Percentiles rank a stretch among this genome's conserved stretches.
phyloP scores from a whole-genome alignment of 2,888 invertebrate species.

The Cenopis cana region DNA sequence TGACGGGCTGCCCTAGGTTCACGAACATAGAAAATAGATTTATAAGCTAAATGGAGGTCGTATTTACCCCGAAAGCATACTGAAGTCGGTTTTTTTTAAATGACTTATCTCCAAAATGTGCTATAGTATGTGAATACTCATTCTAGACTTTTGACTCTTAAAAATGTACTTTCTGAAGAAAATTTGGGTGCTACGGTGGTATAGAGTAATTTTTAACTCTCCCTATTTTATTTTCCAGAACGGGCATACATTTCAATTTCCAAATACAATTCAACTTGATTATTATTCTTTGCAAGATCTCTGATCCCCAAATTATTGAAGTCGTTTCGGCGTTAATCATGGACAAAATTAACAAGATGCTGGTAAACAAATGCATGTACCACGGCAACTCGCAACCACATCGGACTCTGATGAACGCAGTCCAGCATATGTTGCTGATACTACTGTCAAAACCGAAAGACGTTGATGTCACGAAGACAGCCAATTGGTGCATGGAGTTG shows the following conservation, averaged over 20 bases:
- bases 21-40: too few species aligned
- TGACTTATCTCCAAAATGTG: too few species aligned
- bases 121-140: too few species aligned
- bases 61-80: too few species aligned
- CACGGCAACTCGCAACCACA: slow-evolving; percentile 75
- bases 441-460: slow-evolving; percentile 56
- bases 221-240: slow-evolving; percentile 57
- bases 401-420: slow-evolving; percentile 62
- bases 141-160: too few species aligned
- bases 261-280: slow-evolving; percentile 67
- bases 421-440: slow-evolving; percentile 70
- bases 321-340: slow-evolving; percentile 61
- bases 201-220: too few species aligned
- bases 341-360: slow-evolving; percentile 62
- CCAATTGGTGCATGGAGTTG: slow-evolving; percentile 66
- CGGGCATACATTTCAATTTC: slow-evolving; percentile 62
- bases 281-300: slow-evolving; percentile 60
- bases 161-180: too few species aligned
- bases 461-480: slow-evolving; percentile 51
- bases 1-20: too few species aligned
- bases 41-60: too few species aligned
- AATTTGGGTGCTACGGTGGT: too few species aligned
- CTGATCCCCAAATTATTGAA: slow-evolving; percentile 55
- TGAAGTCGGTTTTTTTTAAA: too few species aligned
- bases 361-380: slow-evolving; percentile 73